phyloP scores from a whole-genome alignment of 2,113 vertebrate species.

The Orientallactaga bullata region DNA sequence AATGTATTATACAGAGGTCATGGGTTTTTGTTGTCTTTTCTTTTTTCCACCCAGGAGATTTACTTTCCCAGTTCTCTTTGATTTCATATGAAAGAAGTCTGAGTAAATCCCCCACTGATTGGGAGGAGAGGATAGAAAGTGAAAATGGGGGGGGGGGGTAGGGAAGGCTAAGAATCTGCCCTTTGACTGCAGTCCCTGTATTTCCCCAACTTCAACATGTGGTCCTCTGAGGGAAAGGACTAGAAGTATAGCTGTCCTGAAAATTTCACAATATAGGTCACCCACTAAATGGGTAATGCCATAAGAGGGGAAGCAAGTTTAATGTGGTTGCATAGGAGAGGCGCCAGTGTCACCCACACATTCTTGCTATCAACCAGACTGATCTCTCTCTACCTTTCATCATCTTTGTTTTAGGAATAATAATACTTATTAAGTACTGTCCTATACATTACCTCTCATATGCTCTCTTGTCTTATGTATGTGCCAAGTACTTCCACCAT shows the following conservation, averaged over 20 bases:
- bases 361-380: slow-evolving; percentile 60
- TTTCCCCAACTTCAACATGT: slow-evolving; percentile 20
- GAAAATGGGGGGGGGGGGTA: background rate
- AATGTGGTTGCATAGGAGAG: slow-evolving; percentile 65
- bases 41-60: slow-evolving; percentile 31
- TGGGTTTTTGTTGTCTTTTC: slow-evolving; percentile 32
- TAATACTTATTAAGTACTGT: slow-evolving; percentile 51
- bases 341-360: slow-evolving; percentile 20
- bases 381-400: background rate
- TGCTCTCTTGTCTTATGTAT: background rate
- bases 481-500: background rate
- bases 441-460: background rate
- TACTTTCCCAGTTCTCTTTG: slow-evolving; percentile 63
- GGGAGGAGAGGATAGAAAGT: slow-evolving; percentile 7
- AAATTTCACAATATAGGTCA: slow-evolving; percentile 74
- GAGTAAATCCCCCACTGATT: background rate
- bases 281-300: slow-evolving; percentile 32
- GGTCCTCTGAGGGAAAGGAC: background rate
- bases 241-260: slow-evolving; percentile 59
- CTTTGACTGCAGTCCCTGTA: background rate
- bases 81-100: slow-evolving; percentile 63
- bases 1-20: slow-evolving; percentile 37
- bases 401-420: slow-evolving; percentile 56
- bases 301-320: slow-evolving; percentile 32
- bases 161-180: background rate